A percentile compares a stretch with the other conserved stretches of the same genome.
These are phyloP conservation scores for Dicrurus megarhynchus DNA, from an alignment of 2,113 vertebrate genomes.

Conservation along the genomic window DNA sequence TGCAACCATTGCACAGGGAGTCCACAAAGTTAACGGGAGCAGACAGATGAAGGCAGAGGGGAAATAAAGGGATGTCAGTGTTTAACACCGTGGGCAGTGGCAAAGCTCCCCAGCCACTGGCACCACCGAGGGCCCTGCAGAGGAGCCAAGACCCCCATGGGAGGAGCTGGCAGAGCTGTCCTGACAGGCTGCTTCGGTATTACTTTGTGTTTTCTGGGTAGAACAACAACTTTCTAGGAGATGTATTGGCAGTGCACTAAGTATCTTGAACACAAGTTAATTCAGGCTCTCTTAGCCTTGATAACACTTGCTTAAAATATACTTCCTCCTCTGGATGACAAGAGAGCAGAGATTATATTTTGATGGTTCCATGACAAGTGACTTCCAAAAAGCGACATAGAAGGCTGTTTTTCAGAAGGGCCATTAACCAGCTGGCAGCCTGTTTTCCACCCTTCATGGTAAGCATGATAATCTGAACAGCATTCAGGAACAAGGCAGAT, in stretches of 20 bases:
- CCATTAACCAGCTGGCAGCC: conserved; percentile 36
- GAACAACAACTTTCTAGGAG: neutral
- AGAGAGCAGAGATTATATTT: neutral
- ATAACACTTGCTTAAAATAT: neutral
- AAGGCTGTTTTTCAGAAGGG: conserved; percentile 26
- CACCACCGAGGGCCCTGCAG: neutral
- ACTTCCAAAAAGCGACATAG: neutral
- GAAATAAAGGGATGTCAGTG: neutral
- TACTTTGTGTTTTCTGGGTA: neutral
- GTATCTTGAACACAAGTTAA: neutral
- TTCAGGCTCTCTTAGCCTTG: neutral
- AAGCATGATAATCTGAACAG: neutral
- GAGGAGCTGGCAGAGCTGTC: neutral
- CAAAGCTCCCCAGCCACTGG: neutral
- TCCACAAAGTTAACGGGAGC: neutral
- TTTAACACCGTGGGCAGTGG: neutral
- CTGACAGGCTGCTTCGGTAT: neutral
- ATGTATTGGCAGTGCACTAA: neutral
- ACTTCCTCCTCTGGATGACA: neutral
- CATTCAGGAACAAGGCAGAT: neutral
- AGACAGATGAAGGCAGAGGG: neutral
- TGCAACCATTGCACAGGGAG: neutral
- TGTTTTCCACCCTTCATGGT: neutral
- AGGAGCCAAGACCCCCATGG: accelerated
- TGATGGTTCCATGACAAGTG: neutral